A percentile compares a stretch with the other conserved stretches of the same genome.
Evolutionary conservation across 2,888 invertebrate genomes (phyloP).

Genomic region (Agrochola litura): DNA sequence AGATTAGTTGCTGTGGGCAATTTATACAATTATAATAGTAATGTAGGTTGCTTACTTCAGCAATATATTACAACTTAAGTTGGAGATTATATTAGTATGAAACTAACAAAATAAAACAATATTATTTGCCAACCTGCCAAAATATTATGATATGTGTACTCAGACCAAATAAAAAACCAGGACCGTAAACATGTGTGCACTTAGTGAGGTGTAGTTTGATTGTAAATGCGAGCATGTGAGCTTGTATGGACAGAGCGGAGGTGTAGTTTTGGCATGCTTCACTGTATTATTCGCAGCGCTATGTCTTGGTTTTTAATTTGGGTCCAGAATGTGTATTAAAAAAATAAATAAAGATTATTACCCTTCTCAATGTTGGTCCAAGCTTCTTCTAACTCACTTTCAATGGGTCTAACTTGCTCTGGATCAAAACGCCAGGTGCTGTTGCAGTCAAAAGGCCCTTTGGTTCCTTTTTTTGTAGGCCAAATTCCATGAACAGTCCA

Average conservation of each 20-base stretch:
- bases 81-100: background rate
- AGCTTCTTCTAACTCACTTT: constrained; percentile 88
- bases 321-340: background rate
- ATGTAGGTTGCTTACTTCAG: constrained; percentile 23
- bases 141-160: background rate
- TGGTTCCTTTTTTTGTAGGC: constrained; percentile 93
- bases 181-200: too few species aligned
- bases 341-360: constrained; percentile 46
- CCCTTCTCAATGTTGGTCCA: constrained; percentile 94
- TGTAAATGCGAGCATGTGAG: too few species aligned
- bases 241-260: too few species aligned
- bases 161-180: too few species aligned
- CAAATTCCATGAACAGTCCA: constrained; percentile 97
- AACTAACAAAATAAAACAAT: background rate
- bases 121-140: too few species aligned
- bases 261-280: too few species aligned
- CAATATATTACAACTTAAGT: background rate
- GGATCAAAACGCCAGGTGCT: constrained; percentile 92
- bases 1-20: background rate
- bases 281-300: too few species aligned
- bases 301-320: too few species aligned
- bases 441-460: constrained; percentile 94
- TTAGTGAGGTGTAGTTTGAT: too few species aligned
- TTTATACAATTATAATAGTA: background rate
- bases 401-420: constrained; percentile 90